Conservation (phyloP, 2,113 vertebrate species). For the Podilymbus podiceps region DNA sequence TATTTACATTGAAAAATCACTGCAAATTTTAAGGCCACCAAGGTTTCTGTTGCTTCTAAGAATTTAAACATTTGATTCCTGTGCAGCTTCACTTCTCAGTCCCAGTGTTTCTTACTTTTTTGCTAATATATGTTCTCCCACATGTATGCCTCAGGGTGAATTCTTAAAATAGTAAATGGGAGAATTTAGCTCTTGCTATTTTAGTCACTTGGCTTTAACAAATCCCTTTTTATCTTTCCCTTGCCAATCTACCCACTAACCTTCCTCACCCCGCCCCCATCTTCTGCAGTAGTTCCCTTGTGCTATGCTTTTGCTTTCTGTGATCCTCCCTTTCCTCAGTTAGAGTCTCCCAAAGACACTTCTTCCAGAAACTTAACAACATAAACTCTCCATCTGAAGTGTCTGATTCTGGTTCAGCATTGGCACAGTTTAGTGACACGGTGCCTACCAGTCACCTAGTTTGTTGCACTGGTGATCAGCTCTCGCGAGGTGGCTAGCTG, state of each 20-base stretch:
- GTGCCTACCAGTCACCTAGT: not conserved
- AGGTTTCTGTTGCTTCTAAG: not conserved
- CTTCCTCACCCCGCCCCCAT: accelerated
- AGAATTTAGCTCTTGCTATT: not conserved
- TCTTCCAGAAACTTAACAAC: not conserved
- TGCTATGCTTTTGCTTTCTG: not conserved
- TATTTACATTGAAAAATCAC: not conserved
- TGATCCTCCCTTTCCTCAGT: not conserved
- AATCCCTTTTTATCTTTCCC: not conserved
- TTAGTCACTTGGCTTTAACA: not conserved
- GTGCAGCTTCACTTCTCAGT: not conserved
- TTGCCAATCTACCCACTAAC: not conserved
- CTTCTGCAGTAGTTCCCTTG: not conserved
- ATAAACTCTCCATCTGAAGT: not conserved
- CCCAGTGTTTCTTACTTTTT: not conserved
- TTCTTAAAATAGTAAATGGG: not conserved
- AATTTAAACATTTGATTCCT: not conserved
- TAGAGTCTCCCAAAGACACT: not conserved
- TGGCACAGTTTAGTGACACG: not conserved
- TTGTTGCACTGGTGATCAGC: not conserved
- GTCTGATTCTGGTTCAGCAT: not conserved
- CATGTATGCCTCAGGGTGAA: not conserved
- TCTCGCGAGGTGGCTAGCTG: not conserved
- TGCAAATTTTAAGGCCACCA: not conserved
- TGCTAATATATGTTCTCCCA: not conserved